Base-by-base conservation (phyloP, 2,888 invertebrate genomes). In the Embidobia sp. region DNA sequence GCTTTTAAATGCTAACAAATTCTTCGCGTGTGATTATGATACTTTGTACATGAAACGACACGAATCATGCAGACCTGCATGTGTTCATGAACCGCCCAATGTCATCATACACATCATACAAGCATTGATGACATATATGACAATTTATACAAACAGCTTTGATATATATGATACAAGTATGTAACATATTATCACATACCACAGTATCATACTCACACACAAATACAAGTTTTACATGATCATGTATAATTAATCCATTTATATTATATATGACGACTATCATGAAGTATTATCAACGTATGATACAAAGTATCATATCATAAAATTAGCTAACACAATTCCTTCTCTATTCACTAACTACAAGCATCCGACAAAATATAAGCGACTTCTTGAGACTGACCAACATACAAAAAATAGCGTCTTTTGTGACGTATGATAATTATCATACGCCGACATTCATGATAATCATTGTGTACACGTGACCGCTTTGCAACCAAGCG, bases 151-250 rank as follows among this genome's bases (percentile, higher is more conserved):
- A n/a, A n/a, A n/a, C n/a, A n/a, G n/a, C n/a, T n/a, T n/a, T n/a
- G n/a, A n/a, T n/a, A n/a, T n/a, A n/a, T n/a, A n/a, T n/a, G 19
- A 27, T 55, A 40, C 37, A 55, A 55, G 16, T 40, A 10, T 40
- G 7, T 16, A 35, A 46, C 16, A 26, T 10, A 35, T 35, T 15
- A 35, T 44, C 59, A 18, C 46, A 18, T 35, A 46, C 48, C 13
- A 31, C 42, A 64, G 64, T 64, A 37, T 51, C 64, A 51, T 33
- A 64, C 13, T 42, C 64, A 51, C 19, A 18, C 13, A 66, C 33
- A 31, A 53, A 26, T 59, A 19, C 15, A 44, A 44, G 22, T 31
- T 31, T 18, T 29, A 46, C 35, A 48, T 35, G 35, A 35, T 46
- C 61, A 46, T 35, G 26, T 63, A 37, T 27, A 35, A 37, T 48